Base-by-base conservation (phyloP, 2,888 invertebrate species). In the Drosophila limbata region DNA sequence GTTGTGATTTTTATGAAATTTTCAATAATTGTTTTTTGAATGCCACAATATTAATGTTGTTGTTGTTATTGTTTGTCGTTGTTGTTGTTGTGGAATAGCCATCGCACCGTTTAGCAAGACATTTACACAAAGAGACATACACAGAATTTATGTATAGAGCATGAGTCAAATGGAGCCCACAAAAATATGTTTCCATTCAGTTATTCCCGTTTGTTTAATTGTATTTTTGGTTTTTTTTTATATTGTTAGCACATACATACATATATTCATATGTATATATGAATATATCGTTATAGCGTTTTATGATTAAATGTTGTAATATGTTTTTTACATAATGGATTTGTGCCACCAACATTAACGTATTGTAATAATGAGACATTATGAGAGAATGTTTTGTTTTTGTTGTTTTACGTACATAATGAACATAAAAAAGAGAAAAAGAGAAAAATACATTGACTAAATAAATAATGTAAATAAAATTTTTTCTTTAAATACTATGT, bases 381-480 rank as follows among this genome's bases (percentile, higher is more conserved):
- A 73, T 77, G 62, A 64, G 51, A 60, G 45, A 74, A 31, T 37
- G 48, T 77, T 77, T 68, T 79, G 79, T 77, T 82, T 39, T 69
- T 69, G 75, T 79, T 80, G 81, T 73, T 77, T 79, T 80, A 80
- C 81, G 74, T 88, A 89, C 81, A 88, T 77, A 53, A 79, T 80
- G 69, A 90, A 90, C 88, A 90, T 78, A 91, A 82, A 87, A 84
- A 61, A 87, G 81, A 88, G 83, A 90, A 83, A 81, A 81, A 87
- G 83, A 89, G 83, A 88, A 90, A 91, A 90, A 90, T 82, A 90
- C 80, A 81, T 91, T 90, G 88, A 91, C 86, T 90, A 91, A 89
- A 91, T 90, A 90, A 88, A 90, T 90, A 88, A 66, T 51, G 76
- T 80, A 76, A 69, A 73, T 73, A 50, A 59, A 57, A 59, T 56